These are phyloP conservation scores for Mercenaria mercenaria DNA, from an alignment of 1,140 invertebrate genomes.

Conservation along the genomic window DNA sequence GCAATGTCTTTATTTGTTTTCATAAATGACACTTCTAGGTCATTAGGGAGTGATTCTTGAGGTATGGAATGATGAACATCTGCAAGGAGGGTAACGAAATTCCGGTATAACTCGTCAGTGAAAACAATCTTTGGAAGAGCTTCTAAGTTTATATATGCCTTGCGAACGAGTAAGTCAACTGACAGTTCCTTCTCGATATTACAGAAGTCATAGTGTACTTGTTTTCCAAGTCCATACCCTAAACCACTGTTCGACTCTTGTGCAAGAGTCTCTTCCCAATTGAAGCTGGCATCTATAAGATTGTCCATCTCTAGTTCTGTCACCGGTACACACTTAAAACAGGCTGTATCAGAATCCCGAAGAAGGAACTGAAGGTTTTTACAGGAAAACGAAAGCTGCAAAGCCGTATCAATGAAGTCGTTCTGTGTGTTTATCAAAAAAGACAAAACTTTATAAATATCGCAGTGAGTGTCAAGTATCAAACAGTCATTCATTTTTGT, in stretches of 20 bases:
- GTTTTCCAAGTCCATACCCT: conserved; percentile 28
- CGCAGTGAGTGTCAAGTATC: background rate
- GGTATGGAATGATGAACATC: background rate
- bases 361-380: conserved; percentile 30
- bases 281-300: background rate
- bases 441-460: conserved; percentile 15
- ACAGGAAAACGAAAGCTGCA: conserved; percentile 10
- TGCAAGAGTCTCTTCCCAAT: background rate
- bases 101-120: conserved; percentile 50
- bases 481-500: conserved; percentile 47
- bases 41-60: conserved; percentile 1
- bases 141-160: background rate
- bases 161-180: background rate
- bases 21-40: background rate
- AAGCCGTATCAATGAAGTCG: conserved; percentile 12
- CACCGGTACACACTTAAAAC: conserved; percentile 2
- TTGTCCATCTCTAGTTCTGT: conserved; percentile 34
- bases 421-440: conserved; percentile 33
- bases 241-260: conserved; percentile 30
- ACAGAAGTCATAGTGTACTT: conserved; percentile 44
- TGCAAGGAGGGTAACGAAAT: conserved; percentile 1
- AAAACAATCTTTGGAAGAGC: conserved; percentile 45
- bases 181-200: conserved; percentile 50
- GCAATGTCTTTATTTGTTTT: background rate
- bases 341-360: background rate